These are phyloP conservation scores for Linnaemya tessellans DNA, from an alignment of 2,888 invertebrate species.

Conservation along the genomic window DNA sequence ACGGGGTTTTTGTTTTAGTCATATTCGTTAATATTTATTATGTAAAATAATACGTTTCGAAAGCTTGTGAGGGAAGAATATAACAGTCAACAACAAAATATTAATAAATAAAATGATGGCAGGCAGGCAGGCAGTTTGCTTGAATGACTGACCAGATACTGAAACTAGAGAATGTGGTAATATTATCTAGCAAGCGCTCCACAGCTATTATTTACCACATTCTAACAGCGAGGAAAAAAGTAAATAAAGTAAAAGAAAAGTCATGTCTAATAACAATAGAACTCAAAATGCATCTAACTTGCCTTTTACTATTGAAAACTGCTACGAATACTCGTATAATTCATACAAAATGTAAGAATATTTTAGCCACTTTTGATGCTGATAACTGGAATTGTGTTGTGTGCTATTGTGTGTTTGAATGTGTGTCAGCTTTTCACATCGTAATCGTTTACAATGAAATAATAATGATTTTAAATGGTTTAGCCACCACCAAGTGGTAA, in stretches of 20 bases:
- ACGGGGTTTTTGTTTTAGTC: slow-evolving; percentile 61
- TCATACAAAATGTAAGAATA: background rate
- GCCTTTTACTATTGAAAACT: slow-evolving; percentile 9
- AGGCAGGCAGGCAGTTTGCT: slow-evolving; percentile 32
- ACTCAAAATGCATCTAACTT: background rate
- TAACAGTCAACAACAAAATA: slow-evolving; percentile 17
- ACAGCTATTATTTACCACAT: background rate
- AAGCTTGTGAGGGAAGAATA: slow-evolving; percentile 37
- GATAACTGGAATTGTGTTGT: background rate
- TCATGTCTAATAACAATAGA: slow-evolving; percentile 46
- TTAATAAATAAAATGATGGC: background rate
- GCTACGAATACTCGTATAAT: background rate
- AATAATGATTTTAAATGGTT: slow-evolving; percentile 17
- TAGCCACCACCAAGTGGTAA: slow-evolving; percentile 22
- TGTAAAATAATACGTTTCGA: slow-evolving; percentile 73
- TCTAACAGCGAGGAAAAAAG: background rate
- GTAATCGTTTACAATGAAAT: background rate
- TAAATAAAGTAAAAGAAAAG: slow-evolving; percentile 8
- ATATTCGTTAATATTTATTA: slow-evolving; percentile 60
- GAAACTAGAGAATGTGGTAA: slow-evolving; percentile 1
- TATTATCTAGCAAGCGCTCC: background rate
- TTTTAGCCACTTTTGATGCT: background rate
- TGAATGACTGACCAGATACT: slow-evolving; percentile 30
- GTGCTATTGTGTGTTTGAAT: background rate
- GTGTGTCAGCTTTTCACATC: background rate